These are phyloP conservation scores for Misgurnus mizolepis DNA, from an alignment of 2,113 vertebrate genomes.

Conservation along the genomic window DNA sequence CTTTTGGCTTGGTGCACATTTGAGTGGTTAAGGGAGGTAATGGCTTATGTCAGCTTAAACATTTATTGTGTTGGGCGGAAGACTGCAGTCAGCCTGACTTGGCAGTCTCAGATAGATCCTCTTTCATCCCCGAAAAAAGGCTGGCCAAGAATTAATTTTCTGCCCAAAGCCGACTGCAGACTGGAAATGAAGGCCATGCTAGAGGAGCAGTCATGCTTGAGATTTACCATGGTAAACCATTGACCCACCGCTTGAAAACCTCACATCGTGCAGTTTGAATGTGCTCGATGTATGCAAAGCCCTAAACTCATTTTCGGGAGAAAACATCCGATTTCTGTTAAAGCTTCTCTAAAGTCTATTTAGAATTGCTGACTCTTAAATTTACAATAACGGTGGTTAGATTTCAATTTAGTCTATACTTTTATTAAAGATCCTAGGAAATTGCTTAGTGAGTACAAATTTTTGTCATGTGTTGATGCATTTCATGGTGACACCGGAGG, in stretches of 20 bases:
- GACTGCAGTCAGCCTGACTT: conserved; percentile 69
- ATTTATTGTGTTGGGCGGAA: conserved; percentile 66
- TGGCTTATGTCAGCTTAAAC: conserved; percentile 70
- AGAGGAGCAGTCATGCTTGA: conserved; percentile 42
- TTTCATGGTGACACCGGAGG: too few relatives aligned
- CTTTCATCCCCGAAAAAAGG: conserved; percentile 57
- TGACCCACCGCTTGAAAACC: conserved; percentile 27
- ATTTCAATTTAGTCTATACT: background rate
- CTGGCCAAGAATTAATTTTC: conserved; percentile 50
- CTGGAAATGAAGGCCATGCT: conserved; percentile 19
- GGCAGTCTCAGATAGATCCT: conserved; percentile 62
- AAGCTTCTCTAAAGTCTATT: conserved; percentile 7
- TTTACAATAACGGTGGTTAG: conserved; percentile 4
- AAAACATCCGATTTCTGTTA: background rate
- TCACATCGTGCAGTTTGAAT: conserved; percentile 31
- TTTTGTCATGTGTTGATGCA: too few relatives aligned
- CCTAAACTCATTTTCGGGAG: conserved; percentile 24
- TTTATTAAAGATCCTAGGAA: too few relatives aligned
- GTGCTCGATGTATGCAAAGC: background rate
- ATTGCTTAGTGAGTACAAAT: too few relatives aligned
- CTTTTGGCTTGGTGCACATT: conserved; percentile 61
- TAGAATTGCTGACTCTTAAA: conserved; percentile 21
- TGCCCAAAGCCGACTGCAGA: conserved; percentile 37
- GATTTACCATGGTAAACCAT: conserved; percentile 44
- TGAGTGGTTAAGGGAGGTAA: conserved; percentile 60